Percentiles rank a stretch among this genome's conserved stretches.
Evolutionary conservation across 1,140 invertebrate species (phyloP).

Genomic region (Telenomus remus): DNA sequence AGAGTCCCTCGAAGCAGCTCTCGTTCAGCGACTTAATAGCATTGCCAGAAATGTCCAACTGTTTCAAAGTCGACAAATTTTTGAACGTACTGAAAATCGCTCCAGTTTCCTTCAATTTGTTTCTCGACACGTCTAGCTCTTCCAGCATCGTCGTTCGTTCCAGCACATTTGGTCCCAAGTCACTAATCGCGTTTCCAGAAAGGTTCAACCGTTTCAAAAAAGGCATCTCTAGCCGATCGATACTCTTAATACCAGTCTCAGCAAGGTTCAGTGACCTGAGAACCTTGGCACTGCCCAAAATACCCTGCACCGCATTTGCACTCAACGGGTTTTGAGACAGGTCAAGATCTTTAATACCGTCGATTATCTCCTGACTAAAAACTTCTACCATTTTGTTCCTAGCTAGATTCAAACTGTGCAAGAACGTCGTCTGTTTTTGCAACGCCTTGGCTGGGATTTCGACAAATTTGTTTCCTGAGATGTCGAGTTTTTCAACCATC

Average conservation of each 20-base stretch:
- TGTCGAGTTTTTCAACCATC: slow-evolving; percentile 87
- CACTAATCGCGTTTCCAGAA: slow-evolving; percentile 84
- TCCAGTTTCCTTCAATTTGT: slow-evolving; percentile 80
- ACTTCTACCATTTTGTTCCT: slow-evolving; percentile 86
- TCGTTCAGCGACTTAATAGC: slow-evolving; percentile 82
- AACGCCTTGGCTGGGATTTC: slow-evolving; percentile 85
- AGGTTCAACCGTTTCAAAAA: slow-evolving; percentile 89
- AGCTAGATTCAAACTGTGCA: slow-evolving; percentile 86
- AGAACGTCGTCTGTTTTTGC: slow-evolving; percentile 88
- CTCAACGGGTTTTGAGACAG: slow-evolving; percentile 90
- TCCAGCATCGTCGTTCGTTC: slow-evolving; percentile 87
- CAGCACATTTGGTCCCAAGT: slow-evolving; percentile 81
- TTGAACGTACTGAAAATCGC: slow-evolving; percentile 63
- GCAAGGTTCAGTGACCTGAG: slow-evolving; percentile 88
- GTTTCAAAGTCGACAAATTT: slow-evolving; percentile 81
- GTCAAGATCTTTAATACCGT: slow-evolving; percentile 91
- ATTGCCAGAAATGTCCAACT: slow-evolving; percentile 87
- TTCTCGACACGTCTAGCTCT: slow-evolving; percentile 85
- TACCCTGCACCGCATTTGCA: slow-evolving; percentile 81
- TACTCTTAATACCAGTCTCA: slow-evolving; percentile 81
- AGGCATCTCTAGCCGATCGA: slow-evolving; percentile 88
- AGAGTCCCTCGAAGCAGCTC: slow-evolving; percentile 83
- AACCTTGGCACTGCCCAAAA: slow-evolving; percentile 92
- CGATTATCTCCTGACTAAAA: slow-evolving; percentile 88
- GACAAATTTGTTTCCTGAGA: slow-evolving; percentile 80